These are phyloP conservation scores for Marcusenius ussheri DNA, from an alignment of 2,113 vertebrate species.

Conservation along the genomic window DNA sequence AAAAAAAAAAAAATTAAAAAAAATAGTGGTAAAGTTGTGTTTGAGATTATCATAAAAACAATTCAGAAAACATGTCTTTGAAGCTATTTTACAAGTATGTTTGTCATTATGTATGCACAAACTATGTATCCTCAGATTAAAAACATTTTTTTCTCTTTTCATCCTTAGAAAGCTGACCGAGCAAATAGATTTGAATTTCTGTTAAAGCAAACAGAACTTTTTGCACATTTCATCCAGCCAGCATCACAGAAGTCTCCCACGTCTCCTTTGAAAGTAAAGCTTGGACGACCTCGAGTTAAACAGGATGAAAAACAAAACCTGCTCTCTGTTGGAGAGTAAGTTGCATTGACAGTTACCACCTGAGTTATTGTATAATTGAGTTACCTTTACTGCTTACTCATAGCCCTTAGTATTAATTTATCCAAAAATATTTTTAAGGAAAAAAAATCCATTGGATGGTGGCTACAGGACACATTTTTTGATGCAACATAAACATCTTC, in stretches of 20 bases:
- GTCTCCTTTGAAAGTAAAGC: conserved; percentile 73
- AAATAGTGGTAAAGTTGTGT: not conserved
- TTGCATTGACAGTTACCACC: conserved; percentile 16
- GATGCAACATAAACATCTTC: not conserved
- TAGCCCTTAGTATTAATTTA: conserved; percentile 12
- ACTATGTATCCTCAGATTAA: not conserved
- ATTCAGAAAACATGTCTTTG: not conserved
- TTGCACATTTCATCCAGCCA: conserved; percentile 84
- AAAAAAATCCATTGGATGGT: not conserved
- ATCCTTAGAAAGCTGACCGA: conserved; percentile 70
- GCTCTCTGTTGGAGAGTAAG: conserved; percentile 78
- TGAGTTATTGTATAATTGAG: not conserved
- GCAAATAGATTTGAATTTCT: conserved; percentile 84
- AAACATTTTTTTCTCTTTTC: not conserved
- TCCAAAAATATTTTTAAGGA: not conserved
- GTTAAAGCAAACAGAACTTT: conserved; percentile 82
- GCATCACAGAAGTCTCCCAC: conserved; percentile 78
- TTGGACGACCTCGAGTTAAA: conserved; percentile 69
- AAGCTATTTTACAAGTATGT: not conserved
- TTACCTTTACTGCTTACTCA: not conserved
- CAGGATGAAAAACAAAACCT: conserved; percentile 78
- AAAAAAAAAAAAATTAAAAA: not conserved
- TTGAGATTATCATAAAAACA: not conserved
- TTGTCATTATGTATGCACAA: not conserved
- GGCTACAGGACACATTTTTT: not conserved